Evolutionary conservation across 2,888 invertebrate species (phyloP).

Genomic region (Halictus ligatus): DNA sequence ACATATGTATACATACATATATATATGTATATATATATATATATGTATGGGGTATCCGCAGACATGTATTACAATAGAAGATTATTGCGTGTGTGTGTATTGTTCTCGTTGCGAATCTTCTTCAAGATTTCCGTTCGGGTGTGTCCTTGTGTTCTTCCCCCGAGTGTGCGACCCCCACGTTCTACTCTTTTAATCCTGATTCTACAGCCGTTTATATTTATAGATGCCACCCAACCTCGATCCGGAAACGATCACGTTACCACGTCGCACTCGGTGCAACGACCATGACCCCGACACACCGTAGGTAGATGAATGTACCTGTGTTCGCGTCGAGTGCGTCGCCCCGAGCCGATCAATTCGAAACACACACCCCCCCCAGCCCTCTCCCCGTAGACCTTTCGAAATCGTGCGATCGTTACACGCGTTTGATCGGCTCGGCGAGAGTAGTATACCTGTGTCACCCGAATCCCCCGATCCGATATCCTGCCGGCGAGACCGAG

Average conservation of each 20-base stretch:
- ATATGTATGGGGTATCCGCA: neutral
- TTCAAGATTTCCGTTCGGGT: neutral
- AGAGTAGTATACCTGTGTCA: neutral
- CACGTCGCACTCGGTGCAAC: conserved; percentile 18
- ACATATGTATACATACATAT: neutral
- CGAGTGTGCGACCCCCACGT: conserved; percentile 15
- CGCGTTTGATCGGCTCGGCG: conserved; percentile 25
- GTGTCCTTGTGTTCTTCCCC: neutral
- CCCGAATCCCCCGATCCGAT: neutral
- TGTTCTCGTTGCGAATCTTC: conserved; percentile 29
- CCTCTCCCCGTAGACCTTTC: neutral
- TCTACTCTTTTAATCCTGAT: conserved; percentile 27
- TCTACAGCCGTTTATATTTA: conserved; percentile 34
- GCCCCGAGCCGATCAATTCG: conserved; percentile 31
- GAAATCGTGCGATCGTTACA: neutral
- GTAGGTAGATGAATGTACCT: conserved; percentile 48
- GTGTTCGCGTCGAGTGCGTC: conserved; percentile 3
- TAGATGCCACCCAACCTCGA: conserved; percentile 23
- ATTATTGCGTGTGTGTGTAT: neutral
- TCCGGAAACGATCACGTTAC: conserved; percentile 16
- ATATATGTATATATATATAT: neutral
- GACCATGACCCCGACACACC: neutral
- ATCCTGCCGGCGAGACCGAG: neutral
- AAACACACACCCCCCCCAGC: too few relatives aligned
- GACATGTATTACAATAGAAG: neutral